These are phyloP conservation scores for Notospermus geniculatus DNA, from an alignment of 1,140 invertebrate genomes.

Conservation along the genomic window DNA sequence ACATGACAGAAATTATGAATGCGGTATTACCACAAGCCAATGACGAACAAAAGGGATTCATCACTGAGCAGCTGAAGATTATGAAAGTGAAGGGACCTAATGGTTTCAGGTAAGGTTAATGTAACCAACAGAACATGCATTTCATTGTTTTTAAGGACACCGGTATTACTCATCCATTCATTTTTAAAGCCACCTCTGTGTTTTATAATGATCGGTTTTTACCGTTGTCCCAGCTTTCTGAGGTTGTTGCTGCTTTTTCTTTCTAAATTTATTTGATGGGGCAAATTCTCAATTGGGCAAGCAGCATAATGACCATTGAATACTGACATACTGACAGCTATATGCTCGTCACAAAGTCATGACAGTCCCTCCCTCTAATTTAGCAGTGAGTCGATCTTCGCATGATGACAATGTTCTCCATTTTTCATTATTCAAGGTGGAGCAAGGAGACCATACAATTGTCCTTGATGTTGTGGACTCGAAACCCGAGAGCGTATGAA, in stretches of 20 bases:
- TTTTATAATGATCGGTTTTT: neutral
- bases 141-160: neutral
- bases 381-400: neutral
- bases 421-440: neutral
- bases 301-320: too few relatives aligned
- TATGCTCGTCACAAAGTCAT: too few relatives aligned
- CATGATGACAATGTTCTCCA: neutral
- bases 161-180: neutral
- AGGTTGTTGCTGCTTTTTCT: too few relatives aligned
- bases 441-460: neutral
- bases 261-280: too few relatives aligned
- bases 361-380: too few relatives aligned
- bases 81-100: too few relatives aligned
- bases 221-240: too few relatives aligned
- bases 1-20: conserved; percentile 2
- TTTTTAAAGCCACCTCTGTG: neutral
- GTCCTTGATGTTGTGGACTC: neutral
- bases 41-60: too few relatives aligned
- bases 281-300: too few relatives aligned
- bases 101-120: neutral
- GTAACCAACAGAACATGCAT: neutral
- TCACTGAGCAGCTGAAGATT: too few relatives aligned
- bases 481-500: neutral
- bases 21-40: neutral
- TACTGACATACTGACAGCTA: too few relatives aligned